Base-by-base conservation (phyloP, 2,888 invertebrate species). In the Oscheius onirici region DNA sequence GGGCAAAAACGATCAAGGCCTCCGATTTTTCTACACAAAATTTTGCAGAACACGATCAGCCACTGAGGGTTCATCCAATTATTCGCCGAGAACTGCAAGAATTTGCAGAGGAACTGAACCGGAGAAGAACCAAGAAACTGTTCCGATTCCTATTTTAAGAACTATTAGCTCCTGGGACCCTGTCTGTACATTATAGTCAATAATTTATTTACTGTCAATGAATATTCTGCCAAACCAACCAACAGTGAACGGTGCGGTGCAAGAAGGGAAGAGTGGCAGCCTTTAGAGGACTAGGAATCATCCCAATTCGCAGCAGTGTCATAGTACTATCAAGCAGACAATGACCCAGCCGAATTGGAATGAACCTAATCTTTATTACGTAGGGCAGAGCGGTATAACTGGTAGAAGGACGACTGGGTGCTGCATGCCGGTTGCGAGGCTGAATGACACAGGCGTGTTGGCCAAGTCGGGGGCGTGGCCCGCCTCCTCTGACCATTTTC, bases 241-340 rank as follows among this genome's bases (percentile, higher is more conserved):
- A 11, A 43, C 43, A 43, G 15, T 52, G n/a, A 24, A n/a, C 20
- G 8, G 51, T 17, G 22, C 22, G 5, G 52, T 6, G 52, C 24
- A 52, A 52, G 13, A 17, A 15, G 52, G 5, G 13, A 46, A 17
- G 46, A 46, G 20, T 10, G 34, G n/a, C 46, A 17, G 46, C 46
- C 11, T 28, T 54, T 54, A 11, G 28, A 13, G 17, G 17, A 66
- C 28, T 8, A 13, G 41, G n/a, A 44, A 22, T 66, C 69, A 63
- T 74, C 65, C 69, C 69, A 65, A 74, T 69, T 74, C 74, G 74
- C 74, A 63, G 63, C 73, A 76, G 76, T 74, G 73, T 74, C 73
- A 76, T 74, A 74, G 72, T 74, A 34, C 68, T 40, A 28, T 63
- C n/a, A 41, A 20, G 8, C 44, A 24, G 61, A 65, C 68, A 68